Conservation (phyloP, 2,113 vertebrate genomes). For the Eulemur rufifrons region DNA sequence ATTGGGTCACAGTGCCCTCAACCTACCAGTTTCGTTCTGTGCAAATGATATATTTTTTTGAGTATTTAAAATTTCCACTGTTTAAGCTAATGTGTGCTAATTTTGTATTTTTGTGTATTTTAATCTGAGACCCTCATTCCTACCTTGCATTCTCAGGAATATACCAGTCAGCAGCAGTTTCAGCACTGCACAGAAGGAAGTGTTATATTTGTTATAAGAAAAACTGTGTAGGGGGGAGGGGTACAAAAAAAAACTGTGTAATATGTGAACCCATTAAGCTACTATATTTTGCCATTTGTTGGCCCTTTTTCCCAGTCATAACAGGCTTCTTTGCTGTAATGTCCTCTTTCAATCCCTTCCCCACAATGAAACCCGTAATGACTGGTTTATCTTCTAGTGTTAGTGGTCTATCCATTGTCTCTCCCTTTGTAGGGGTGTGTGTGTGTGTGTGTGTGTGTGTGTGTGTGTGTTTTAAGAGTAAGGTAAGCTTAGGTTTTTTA, state of each 20-base stretch:
- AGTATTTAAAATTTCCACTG: neutral
- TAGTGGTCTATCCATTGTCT: neutral
- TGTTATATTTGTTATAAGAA: neutral
- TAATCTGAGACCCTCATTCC: neutral
- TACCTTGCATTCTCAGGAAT: neutral
- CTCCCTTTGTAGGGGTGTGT: too few relatives aligned
- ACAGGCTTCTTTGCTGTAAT: neutral
- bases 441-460: too few relatives aligned
- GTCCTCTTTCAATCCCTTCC: neutral
- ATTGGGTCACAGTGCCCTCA: neutral
- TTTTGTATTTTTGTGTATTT: neutral
- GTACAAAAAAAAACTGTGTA: neutral
- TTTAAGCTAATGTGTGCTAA: neutral
- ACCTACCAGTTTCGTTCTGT: neutral
- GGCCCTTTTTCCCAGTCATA: neutral
- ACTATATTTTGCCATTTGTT: neutral
- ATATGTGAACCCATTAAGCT: neutral
- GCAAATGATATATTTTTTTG: neutral
- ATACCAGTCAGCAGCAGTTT: neutral
- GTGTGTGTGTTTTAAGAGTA: neutral
- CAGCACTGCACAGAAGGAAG: neutral
- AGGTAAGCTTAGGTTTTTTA: neutral
- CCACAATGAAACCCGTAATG: neutral
- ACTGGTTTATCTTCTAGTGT: neutral
- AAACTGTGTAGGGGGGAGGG: too few relatives aligned